Evolutionary conservation across 2,113 vertebrate species (phyloP), one percentile per base, ranked within the genome.

Genomic region (Dicaeum eximium): DNA sequence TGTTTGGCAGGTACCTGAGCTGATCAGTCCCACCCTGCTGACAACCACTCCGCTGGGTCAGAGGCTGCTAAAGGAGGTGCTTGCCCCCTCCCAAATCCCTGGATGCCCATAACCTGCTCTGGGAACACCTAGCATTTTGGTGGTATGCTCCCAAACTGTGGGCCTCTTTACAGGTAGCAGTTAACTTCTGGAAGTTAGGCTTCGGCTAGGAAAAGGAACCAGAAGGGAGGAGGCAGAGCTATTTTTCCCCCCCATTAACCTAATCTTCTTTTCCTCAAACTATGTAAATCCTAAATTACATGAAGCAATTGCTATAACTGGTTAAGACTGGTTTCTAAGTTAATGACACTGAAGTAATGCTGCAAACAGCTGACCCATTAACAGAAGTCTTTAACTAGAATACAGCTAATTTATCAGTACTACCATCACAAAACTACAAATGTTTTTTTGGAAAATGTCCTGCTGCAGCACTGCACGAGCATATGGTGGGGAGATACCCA

Each of bases 211-310:
- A 58, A 92, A 95, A 93, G 9, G 28, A 84, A 91, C 24, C 38
- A 85, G 61, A 75, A 92, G 42, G 51, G 66, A 92, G 28, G 37
- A 94, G 6, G 33, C 54, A 58, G 56, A 91, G 44, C 45, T 91
- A 83, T 42, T 92, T 50, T 69, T 15, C 15, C 44, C 51, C 45
- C 42, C 72, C 51, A 93, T 93, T 97, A 96, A 88, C 79, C 74
- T 95, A 92, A 94, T 91, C 60, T 92, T 86, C 85, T 87, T 88
- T 91, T 96, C 94, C 80, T 92, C 94, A 91, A 90, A 95, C 40
- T 88, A 93, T 31, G 92, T 95, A 96, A 96, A 89, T 96, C 95
- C 77, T 77, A 74, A 93, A 80, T 65, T 90, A 84, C 87, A 71
- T 47, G 42, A 84, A 88, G 56, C 56, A 94, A 86, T 86, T 84